A percentile compares a stretch with the other conserved stretches of the same genome.
Conservation (phyloP, 2,888 invertebrate species). For the Hirtodrosophila alboralis region DNA sequence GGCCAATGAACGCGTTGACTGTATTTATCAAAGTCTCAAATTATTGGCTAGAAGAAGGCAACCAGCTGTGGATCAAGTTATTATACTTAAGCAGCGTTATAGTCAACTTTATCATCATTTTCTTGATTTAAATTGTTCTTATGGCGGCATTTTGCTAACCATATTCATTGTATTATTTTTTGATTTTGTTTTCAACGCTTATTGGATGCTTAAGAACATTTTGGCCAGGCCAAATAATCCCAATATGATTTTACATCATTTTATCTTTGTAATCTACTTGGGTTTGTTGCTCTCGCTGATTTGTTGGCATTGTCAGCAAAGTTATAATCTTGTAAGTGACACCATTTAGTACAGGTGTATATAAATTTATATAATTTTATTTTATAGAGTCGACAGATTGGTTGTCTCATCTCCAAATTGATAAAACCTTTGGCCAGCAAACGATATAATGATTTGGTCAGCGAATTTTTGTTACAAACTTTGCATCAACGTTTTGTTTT, state of each 20-base stretch:
- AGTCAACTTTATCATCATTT: slow-evolving; percentile 65
- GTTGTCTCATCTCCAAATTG: slow-evolving; percentile 81
- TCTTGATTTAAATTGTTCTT: slow-evolving; percentile 63
- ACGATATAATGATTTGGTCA: slow-evolving; percentile 81
- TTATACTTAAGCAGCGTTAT: slow-evolving; percentile 69
- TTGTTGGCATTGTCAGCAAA: slow-evolving; percentile 81
- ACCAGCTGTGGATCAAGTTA: slow-evolving; percentile 32
- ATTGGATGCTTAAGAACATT: slow-evolving; percentile 66
- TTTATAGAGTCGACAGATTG: slow-evolving; percentile 82
- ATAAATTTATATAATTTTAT: background rate
- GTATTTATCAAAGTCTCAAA: slow-evolving; percentile 19
- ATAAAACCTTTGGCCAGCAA: slow-evolving; percentile 80
- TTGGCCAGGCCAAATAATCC: slow-evolving; percentile 6
- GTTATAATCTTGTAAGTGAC: slow-evolving; percentile 71
- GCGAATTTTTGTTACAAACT: slow-evolving; percentile 82
- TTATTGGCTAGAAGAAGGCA: slow-evolving; percentile 24
- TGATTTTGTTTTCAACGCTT: slow-evolving; percentile 77
- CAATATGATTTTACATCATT: slow-evolving; percentile 31
- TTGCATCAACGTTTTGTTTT: slow-evolving; percentile 82
- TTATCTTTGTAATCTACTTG: slow-evolving; percentile 51
- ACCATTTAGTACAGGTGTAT: rapidly evolving
- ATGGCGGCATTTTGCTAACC: slow-evolving; percentile 78
- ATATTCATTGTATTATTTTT: slow-evolving; percentile 76
- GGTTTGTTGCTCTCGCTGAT: slow-evolving; percentile 52
- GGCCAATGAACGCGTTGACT: slow-evolving; percentile 28